A percentile compares a stretch with the other conserved stretches of the same genome.
These are phyloP conservation scores for Hydrolagus affinis DNA, from an alignment of 2,113 vertebrate species.

Conservation along the genomic window DNA sequence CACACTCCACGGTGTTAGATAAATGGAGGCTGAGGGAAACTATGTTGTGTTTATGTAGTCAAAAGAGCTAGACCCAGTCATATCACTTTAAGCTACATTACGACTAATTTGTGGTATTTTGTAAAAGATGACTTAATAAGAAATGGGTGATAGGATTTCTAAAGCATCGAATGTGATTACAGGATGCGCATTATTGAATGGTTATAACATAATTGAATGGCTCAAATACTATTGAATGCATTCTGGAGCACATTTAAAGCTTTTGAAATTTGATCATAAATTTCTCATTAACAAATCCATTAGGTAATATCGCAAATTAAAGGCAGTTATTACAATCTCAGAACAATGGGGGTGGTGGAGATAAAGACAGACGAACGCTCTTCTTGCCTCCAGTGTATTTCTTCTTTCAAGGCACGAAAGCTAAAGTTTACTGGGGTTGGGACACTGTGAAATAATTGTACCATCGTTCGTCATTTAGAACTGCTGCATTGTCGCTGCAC, in stretches of 20 bases:
- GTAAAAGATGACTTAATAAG: neutral
- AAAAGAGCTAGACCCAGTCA: neutral
- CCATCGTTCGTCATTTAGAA: too few relatives aligned
- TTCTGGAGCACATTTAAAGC: too few relatives aligned
- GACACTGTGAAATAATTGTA: neutral
- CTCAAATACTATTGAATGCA: too few relatives aligned
- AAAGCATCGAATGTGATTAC: too few relatives aligned
- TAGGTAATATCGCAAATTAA: too few relatives aligned
- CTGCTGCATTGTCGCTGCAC: neutral
- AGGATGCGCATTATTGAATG: too few relatives aligned
- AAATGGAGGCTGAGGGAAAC: constrained; percentile 50
- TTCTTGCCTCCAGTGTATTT: neutral
- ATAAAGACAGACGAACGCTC: neutral
- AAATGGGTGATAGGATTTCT: too few relatives aligned
- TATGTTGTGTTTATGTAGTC: constrained; percentile 41
- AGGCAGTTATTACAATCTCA: too few relatives aligned
- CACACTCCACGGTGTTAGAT: constrained; percentile 52
- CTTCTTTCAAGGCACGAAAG: neutral
- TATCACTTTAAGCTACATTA: constrained; percentile 16
- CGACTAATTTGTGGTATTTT: neutral
- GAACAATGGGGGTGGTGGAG: neutral
- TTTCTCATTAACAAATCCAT: too few relatives aligned
- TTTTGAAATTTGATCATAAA: too few relatives aligned
- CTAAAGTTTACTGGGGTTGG: neutral
- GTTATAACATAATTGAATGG: too few relatives aligned